Conservation (phyloP, 2,113 vertebrate genomes). For the Anser cygnoides region DNA sequence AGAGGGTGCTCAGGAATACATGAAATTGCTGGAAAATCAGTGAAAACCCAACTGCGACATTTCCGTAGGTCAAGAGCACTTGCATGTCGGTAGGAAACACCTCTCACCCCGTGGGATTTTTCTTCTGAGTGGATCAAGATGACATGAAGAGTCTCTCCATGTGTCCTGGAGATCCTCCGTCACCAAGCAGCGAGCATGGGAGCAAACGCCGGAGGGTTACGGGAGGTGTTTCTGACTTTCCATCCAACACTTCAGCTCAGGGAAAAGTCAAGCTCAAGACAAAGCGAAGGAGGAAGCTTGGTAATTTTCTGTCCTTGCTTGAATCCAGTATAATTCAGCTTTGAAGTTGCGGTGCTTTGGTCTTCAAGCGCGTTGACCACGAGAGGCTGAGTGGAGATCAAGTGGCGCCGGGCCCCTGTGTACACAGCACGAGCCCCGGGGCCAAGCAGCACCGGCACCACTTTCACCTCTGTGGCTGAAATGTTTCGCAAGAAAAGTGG, state of each 20-base stretch:
- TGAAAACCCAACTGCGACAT: rapidly evolving
- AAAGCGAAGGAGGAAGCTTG: not conserved
- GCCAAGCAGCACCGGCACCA: rapidly evolving
- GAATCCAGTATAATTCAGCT: not conserved
- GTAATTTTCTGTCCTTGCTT: not conserved
- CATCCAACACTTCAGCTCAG: not conserved
- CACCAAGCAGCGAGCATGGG: not conserved
- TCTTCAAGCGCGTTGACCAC: rapidly evolving
- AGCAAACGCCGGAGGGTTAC: not conserved
- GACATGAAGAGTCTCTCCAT: not conserved
- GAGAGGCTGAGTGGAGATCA: not conserved
- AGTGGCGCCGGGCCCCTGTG: not conserved
- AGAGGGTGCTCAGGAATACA: not conserved
- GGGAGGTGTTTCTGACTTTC: not conserved
- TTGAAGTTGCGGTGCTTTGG: not conserved
- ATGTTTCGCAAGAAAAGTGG: not conserved
- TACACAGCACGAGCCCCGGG: rapidly evolving
- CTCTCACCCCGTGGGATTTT: not conserved
- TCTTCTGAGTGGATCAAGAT: not conserved
- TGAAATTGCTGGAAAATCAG: not conserved
- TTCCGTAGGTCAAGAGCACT: not conserved
- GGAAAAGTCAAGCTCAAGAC: not conserved
- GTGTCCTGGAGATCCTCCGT: not conserved
- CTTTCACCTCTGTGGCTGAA: not conserved
- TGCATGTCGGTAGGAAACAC: not conserved